Evolutionary conservation across 1,140 invertebrate species (phyloP), one percentile per base, ranked within the genome.

Genomic region (Telenomus remus): DNA sequence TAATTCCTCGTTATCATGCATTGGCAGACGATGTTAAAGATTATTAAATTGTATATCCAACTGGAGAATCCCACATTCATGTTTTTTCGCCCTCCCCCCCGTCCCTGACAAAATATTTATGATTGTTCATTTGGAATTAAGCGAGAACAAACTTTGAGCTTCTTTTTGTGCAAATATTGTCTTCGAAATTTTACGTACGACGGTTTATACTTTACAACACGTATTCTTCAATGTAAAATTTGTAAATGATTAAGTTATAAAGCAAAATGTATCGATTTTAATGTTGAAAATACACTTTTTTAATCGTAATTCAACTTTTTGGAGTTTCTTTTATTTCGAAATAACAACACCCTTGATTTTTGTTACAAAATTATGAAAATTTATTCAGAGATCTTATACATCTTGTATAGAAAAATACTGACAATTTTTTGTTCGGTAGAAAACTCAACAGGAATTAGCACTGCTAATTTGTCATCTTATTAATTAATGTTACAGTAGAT

Each of bases 231-330:
- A 77, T 77, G 68, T 72, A 77, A 77, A 77, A 72, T 78, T 78
- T 78, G 76, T 78, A 78, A 78, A 73, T 73, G 76, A 63, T 73
- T 78, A 78, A 66, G 76, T 73, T 73, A 78, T 74, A 70, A 70
- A 70, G 70, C 60, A 63, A 73, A 74, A 70, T 78, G 76, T 78
- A 78, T 70, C 76, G 53, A 73, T 78, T 77, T 70, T 78, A 78
- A 78, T 78, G 76, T 78, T 78, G 76, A 74, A 78, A 78, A 78
- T 78, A 78, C 76, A 78, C 76, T 78, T 78, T 78, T 78, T 78
- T 74, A 78, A 78, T 73, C 76, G 65, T 78, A 78, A 54, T 60
- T 44, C 11, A 39, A 11, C 9, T 33, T 43, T 27, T 27, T 27
- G 19, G 19, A 27, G 1, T 27, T 1, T 27, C 6, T 27, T 27